phyloP scores from a whole-genome alignment of 2,888 invertebrate species.

The Acleris cristana region DNA sequence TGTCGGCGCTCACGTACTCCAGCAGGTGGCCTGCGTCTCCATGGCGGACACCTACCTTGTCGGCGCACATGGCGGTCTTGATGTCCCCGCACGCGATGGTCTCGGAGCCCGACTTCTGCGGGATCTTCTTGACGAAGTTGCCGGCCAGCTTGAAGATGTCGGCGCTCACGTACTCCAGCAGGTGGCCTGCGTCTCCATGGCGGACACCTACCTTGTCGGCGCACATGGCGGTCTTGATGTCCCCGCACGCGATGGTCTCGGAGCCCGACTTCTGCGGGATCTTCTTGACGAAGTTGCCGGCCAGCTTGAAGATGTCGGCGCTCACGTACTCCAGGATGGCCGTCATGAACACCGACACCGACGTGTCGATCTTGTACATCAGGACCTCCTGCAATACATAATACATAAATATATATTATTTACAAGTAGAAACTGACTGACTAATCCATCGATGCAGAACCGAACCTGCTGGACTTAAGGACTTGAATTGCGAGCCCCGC shows the following conservation, averaged over 20 bases:
- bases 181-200: too few species aligned
- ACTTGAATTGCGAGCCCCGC: too few species aligned
- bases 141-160: too few species aligned
- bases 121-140: too few species aligned
- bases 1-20: too few species aligned
- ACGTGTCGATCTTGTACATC: constrained; percentile 93
- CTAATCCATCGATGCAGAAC: too few species aligned
- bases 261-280: constrained; percentile 89
- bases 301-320: constrained; percentile 96
- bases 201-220: constrained; percentile 92
- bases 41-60: constrained; percentile 87
- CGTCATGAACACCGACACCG: constrained; percentile 95
- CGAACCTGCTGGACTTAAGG: too few species aligned
- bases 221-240: constrained; percentile 98
- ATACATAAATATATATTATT: too few species aligned
- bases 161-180: too few species aligned
- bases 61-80: constrained; percentile 98
- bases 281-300: constrained; percentile 98
- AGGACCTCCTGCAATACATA: constrained; percentile 90
- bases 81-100: constrained; percentile 96
- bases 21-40: too few species aligned
- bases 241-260: constrained; percentile 92
- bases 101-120: constrained; percentile 85
- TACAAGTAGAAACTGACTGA: too few species aligned
- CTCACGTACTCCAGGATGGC: constrained; percentile 98